Evolutionary conservation across 53 echinoderm and acorn worm species (phyloP).

Genomic region (Echinarachnius parma): DNA sequence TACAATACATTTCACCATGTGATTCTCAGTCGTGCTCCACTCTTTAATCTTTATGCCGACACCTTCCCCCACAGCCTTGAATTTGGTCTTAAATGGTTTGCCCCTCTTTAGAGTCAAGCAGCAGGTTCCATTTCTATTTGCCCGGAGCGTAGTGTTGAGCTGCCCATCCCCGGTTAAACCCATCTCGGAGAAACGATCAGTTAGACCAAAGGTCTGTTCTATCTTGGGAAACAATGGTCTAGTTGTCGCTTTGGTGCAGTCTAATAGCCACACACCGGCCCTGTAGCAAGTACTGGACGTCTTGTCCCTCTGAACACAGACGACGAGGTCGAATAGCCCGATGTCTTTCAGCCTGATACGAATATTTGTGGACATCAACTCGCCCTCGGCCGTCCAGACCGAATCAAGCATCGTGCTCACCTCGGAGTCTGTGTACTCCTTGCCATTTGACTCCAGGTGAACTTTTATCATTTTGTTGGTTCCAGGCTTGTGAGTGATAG

Average conservation of each 20-base stretch:
- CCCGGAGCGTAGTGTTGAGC: background rate
- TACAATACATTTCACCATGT: background rate
- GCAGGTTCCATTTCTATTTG: background rate
- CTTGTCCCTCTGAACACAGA: slow-evolving; percentile 2
- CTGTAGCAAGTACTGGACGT: background rate
- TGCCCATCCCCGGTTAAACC: background rate
- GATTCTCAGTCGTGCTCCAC: background rate
- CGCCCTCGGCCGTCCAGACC: background rate
- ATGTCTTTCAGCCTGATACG: background rate
- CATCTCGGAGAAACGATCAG: background rate
- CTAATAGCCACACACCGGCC: slow-evolving; percentile 31
- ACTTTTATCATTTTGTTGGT: background rate
- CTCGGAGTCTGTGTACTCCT: background rate
- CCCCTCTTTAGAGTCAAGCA: background rate
- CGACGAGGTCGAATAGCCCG: slow-evolving; percentile 4
- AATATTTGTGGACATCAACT: background rate
- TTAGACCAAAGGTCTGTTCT: slow-evolving; percentile 6
- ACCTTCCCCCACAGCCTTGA: background rate
- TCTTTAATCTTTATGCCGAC: background rate
- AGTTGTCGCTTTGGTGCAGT: background rate
- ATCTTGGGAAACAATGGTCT: slow-evolving; percentile 5
- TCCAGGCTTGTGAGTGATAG: slow-evolving; percentile 6
- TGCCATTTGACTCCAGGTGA: background rate
- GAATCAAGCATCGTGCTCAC: background rate
- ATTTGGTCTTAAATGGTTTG: background rate